Conservation (phyloP, 1,140 invertebrate species). For the Zaprionus vittiger region DNA sequence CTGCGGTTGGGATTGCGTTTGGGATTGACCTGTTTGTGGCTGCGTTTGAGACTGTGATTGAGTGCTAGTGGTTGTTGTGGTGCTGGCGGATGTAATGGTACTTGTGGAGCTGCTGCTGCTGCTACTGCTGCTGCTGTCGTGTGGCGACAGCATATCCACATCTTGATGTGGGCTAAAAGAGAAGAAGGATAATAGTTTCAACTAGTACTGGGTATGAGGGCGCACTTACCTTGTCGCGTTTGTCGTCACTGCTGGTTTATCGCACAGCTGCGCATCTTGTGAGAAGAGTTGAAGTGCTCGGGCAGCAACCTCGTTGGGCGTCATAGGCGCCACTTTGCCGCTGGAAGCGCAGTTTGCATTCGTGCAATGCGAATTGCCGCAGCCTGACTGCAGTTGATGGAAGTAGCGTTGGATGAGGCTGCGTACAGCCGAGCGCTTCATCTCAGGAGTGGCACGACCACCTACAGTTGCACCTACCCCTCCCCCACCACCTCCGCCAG, state of each 20-base stretch:
- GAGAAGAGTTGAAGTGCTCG: conserved; percentile 94
- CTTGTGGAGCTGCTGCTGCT: conserved; percentile 59
- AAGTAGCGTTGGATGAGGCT: conserved; percentile 96
- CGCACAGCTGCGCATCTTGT: conserved; percentile 92
- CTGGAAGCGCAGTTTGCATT: conserved; percentile 96
- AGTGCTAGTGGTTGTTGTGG: conserved; percentile 67
- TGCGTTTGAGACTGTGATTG: conserved; percentile 48
- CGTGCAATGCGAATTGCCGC: conserved; percentile 92
- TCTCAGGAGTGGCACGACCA: conserved; percentile 86
- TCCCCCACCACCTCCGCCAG: neutral
- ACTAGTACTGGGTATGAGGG: neutral
- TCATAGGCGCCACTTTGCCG: conserved; percentile 91
- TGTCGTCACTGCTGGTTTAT: conserved; percentile 71
- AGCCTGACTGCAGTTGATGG: conserved; percentile 95
- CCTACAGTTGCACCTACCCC: conserved; percentile 5
- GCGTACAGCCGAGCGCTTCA: conserved; percentile 94
- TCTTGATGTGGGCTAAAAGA: conserved; percentile 55
- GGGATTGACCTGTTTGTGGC: neutral
- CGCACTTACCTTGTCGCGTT: conserved; percentile 33
- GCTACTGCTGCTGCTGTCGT: conserved; percentile 67
- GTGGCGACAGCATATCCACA: conserved; percentile 73
- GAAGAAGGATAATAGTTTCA: neutral
- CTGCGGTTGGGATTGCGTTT: conserved; percentile 18
- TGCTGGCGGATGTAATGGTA: conserved; percentile 64
- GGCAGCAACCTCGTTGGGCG: conserved; percentile 94